These are phyloP conservation scores for Dendronephthya gigantea DNA, from an alignment of 64 coral and sea anemone genomes.

Conservation along the genomic window DNA sequence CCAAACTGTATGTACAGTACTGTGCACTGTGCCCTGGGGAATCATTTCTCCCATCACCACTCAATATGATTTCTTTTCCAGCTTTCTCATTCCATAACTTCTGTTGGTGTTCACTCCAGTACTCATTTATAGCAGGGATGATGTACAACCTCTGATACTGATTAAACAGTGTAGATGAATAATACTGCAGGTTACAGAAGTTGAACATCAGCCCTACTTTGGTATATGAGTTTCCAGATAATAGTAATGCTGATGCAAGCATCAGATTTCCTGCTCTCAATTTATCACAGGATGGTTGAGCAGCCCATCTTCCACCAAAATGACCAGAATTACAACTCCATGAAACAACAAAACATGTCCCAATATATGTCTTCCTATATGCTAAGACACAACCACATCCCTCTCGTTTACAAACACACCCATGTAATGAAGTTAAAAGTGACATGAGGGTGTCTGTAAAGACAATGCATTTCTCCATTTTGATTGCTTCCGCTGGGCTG, in stretches of 20 bases:
- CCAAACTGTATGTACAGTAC: slow-evolving; percentile 6
- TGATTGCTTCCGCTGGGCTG: too few relatives aligned
- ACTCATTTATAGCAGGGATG: background rate
- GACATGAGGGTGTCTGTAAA: too few relatives aligned
- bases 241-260: too few relatives aligned
- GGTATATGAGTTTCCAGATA: too few relatives aligned
- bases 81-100: background rate
- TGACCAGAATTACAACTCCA: background rate
- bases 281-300: background rate
- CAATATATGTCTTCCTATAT: background rate
- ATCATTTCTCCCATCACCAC: slow-evolving; percentile 14
- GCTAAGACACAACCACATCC: background rate
- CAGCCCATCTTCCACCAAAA: too few relatives aligned
- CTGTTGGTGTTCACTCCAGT: background rate
- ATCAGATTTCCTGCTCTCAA: too few relatives aligned
- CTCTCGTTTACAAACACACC: too few relatives aligned
- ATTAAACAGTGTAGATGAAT: too few relatives aligned
- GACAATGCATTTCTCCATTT: too few relatives aligned
- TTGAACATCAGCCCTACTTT: too few relatives aligned
- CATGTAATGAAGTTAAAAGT: too few relatives aligned
- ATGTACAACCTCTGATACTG: background rate
- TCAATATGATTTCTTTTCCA: background rate
- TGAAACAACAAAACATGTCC: background rate
- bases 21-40: background rate
- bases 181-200: too few relatives aligned